Evolutionary conservation across 2,888 invertebrate genomes (phyloP), one percentile per base, ranked within the genome.

Genomic region (Pterobdella sp.): DNA sequence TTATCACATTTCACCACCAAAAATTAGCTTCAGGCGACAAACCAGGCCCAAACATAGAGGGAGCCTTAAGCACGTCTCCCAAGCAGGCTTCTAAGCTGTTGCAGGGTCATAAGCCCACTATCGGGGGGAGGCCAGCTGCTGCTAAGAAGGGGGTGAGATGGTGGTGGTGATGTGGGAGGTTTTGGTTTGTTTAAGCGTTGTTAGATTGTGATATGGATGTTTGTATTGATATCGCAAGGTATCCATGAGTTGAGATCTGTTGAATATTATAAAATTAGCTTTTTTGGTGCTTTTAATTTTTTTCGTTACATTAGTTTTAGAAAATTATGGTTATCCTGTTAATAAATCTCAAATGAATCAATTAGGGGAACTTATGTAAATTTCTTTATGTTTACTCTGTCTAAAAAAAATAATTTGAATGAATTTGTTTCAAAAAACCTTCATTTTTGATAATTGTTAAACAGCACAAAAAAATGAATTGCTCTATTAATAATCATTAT

Each of bases 81-180:
- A 80, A 82, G 26, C 80, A 82, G 74, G 82, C 81, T 0, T 76
- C 77, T 29, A 79, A 81, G 68, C 82, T 77, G 68, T 77, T 81
- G 42, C 84, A 83, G 74, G 81, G 83, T 1, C 85, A 88, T 76
- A 90, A 90, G 81, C 86, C 90, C 10, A 88, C 89, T 0, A 91
- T 92, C 78, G 89, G 90, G 1, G 86, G 90, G 76, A 91, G 90
- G 84, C 85, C 88, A 67, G 87, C 88, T 31, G 78, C 79, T 77
- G 86, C 88, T 14, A 91, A 89, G 81, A 90, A 89, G 77, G 89
- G 89, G 77, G 90, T 90, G 85, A 84, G 86, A 85, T 64, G 34
- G 37, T 32, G 60, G n/a, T 10, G 4, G 32, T 18, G 52, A 31
- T 49, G 35, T 10, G 10, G 7, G n/a, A 18, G 70, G 34, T 18